Base-by-base conservation (phyloP, 1,140 invertebrate genomes). In the Heliconius congener region DNA sequence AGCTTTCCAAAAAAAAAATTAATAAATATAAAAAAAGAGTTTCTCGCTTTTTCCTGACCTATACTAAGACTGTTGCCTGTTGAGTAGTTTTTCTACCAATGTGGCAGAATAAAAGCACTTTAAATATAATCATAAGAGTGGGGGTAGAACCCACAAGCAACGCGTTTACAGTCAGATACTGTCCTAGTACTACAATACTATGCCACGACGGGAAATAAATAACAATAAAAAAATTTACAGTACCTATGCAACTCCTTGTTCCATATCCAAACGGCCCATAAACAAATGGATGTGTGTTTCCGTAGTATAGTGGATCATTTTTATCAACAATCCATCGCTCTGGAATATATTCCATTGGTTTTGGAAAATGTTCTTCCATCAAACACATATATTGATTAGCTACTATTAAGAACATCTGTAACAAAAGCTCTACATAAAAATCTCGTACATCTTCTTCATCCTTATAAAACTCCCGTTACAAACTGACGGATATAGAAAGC, bases 181-280 rank as follows among this genome's bases (percentile, higher is more conserved):
- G 2, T 46, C 42, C 11, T 1, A 37, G 34, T 37, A 37, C 34
- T 37, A 37, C 34, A 37, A 37, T 37, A 46, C 11, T 46, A 11
- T 46, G 11, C 42, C 42, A 13, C 9, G 1, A 46, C 13, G 42
- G 3, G 42, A 11, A 46, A 46, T 46, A 46, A 46, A 11, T 46
- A 57, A 57, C 6, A 57, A 23, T 23, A 57, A 23, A 23, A 27
- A 66, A 23, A 30, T 16, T 66, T 30, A 30, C 11, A 27, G 13
- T 84, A 91, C 91, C 91, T 76, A 95, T 92, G 77, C 95, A 96
- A 79, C 93, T 95, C n/a, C 96, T 88, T 3, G 95, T 93, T 8
- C 96, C 96, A 76, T 95, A 96, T 0, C 96, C 96, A 85, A 96
- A 97, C 0, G 96, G 96, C 30, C 94, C 85, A 80, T 93, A 95